Base-by-base conservation (phyloP, 2,113 vertebrate genomes). In the Dromiciops gliroides region DNA sequence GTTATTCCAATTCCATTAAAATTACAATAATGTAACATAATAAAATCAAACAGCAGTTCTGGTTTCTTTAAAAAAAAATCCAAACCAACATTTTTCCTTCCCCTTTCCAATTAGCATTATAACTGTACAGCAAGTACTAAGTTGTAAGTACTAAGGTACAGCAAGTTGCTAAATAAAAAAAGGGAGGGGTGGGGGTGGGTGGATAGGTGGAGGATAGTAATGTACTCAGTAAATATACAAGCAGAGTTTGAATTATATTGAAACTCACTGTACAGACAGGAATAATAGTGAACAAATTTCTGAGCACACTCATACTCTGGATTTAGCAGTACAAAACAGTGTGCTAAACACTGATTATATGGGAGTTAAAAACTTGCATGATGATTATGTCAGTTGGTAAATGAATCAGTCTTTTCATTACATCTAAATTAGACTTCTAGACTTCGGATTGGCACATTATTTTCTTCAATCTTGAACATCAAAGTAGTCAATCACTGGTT, bases 401-500 rank as follows among this genome's bases (percentile, higher is more conserved):
- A 67, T 1, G 8, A 92, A 90, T 94, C 93, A 44, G 19, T 83
- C 67, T 83, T 83, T 97, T 93, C 90, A 90, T 52, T 88, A 93
- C 83, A 93, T 50, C 91, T 92, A 95, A 44, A 91, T 92, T 50
- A 93, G 49, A 95, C 95, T 93, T 94, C 96, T 44, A 56, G 23
- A 48, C 24, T 50, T 94, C 95, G 92, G 96, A 96, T 92, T 93
- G 67, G 4, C 53, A 44, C 51, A 96, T 49, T 92, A 94, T 92
- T 94, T 89, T 28, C 50, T 97, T 99, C 97, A 99, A 98, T 99
- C 99, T 97, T 99, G 99, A 94, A 99, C 99, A 97, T 99, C 99
- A 98, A 99, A 99, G 98, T 99, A 99, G 98, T 99, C 99, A 89
- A 99, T 99, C 31, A 99, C 67, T 0, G 99, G 99, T 94, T 99